phyloP scores from a whole-genome alignment of 2,113 vertebrate genomes.

The Hemiscyllium ocellatum region DNA sequence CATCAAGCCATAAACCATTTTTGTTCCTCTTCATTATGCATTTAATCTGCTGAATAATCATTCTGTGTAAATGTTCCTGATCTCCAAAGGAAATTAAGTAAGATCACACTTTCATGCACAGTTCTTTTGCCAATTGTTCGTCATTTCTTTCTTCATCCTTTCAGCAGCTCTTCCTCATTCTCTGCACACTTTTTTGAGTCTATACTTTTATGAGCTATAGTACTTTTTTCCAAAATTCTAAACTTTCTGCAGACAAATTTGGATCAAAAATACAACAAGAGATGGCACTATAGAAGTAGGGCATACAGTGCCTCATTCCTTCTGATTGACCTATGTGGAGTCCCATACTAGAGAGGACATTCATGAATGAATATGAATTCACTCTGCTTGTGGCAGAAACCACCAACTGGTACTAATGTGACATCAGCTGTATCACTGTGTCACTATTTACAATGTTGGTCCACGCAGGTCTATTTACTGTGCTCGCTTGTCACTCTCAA shows the following conservation, averaged over 20 bases:
- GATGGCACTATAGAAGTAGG: background rate
- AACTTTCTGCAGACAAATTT: background rate
- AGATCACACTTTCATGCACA: background rate
- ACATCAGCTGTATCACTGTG: too few species aligned
- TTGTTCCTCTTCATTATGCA: background rate
- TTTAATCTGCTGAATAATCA: background rate
- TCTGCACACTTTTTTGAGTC: background rate
- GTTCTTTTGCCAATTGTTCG: background rate
- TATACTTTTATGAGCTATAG: background rate
- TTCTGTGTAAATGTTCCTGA: background rate
- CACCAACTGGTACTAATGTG: too few species aligned
- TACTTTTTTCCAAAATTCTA: background rate
- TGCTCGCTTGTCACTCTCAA: background rate
- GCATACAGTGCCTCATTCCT: background rate
- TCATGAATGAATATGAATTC: too few species aligned
- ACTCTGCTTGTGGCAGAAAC: too few species aligned
- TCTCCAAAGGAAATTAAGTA: background rate
- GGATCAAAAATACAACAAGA: background rate
- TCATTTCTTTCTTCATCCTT: background rate
- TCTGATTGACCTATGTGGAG: background rate
- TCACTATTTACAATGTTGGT: background rate
- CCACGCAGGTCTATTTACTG: background rate
- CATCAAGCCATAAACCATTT: background rate
- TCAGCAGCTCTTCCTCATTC: background rate
- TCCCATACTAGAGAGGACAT: too few species aligned